phyloP scores from a whole-genome alignment of 2,888 invertebrate species.

The Linnaemya vulpina region DNA sequence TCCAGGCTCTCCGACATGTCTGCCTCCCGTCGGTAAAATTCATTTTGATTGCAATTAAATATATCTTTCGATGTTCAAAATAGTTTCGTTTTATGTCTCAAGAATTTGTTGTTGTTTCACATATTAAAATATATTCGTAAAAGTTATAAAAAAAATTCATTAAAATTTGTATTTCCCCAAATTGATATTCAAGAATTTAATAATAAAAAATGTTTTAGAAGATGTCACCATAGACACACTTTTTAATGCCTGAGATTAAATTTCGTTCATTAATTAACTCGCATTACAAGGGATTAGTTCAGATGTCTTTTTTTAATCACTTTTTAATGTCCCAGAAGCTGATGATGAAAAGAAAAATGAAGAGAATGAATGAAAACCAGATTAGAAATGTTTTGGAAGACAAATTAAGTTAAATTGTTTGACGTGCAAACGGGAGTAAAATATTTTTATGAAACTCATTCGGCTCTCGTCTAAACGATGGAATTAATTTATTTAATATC shows the following conservation, averaged over 20 bases:
- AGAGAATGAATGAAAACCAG: not conserved
- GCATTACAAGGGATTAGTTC: slow-evolving; percentile 20
- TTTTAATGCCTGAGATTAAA: slow-evolving; percentile 33
- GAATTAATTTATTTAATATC: not conserved
- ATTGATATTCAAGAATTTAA: slow-evolving; percentile 13
- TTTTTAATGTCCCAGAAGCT: not conserved
- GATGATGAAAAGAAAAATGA: not conserved
- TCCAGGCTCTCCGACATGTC: not conserved
- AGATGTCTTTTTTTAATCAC: not conserved
- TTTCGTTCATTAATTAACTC: slow-evolving; percentile 36
- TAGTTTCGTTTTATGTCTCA: not conserved
- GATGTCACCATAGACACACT: slow-evolving; percentile 13
- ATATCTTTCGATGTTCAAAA: not conserved
- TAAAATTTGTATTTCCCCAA: not conserved
- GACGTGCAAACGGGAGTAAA: slow-evolving; percentile 61
- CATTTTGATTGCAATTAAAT: not conserved
- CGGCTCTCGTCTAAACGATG: slow-evolving; percentile 47
- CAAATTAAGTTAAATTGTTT: slow-evolving; percentile 55
- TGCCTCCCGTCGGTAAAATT: not conserved
- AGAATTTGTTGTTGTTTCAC: not conserved
- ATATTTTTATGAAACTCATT: slow-evolving; percentile 63
- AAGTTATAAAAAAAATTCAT: not conserved
- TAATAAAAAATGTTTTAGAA: slow-evolving; percentile 1
- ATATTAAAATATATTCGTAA: not conserved
- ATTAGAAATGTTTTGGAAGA: not conserved